Conservation (phyloP, 1,140 invertebrate genomes). For the Lordiphosa stackelbergi region DNA sequence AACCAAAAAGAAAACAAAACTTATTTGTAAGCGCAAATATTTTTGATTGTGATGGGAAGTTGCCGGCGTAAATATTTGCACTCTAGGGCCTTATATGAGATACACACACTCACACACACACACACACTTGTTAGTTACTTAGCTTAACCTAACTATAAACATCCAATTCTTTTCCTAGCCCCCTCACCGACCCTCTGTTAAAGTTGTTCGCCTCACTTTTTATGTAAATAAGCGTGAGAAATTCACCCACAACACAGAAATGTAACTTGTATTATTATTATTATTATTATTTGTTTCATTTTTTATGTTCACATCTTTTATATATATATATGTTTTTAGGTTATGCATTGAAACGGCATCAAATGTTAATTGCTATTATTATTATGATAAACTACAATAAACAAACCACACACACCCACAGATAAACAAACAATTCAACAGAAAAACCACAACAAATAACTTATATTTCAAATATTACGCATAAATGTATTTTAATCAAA, state of each 20-base stretch:
- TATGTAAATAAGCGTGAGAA: constrained; percentile 51
- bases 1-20: too few relatives aligned
- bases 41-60: constrained; percentile 62
- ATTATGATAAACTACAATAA: constrained; percentile 9
- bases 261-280: constrained; percentile 14
- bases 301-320: constrained; percentile 27
- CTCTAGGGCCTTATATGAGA: constrained; percentile 73
- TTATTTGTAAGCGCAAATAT: constrained; percentile 70
- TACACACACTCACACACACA: constrained; percentile 52
- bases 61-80: constrained; percentile 67
- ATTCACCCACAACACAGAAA: constrained; percentile 21
- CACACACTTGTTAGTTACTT: constrained; percentile 67
- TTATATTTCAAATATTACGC: constrained; percentile 75
- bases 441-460: constrained; percentile 48
- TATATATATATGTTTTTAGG: constrained; percentile 41
- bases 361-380: constrained; percentile 53
- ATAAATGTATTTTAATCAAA: constrained; percentile 77
- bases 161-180: constrained; percentile 10
- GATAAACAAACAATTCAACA: constrained; percentile 36
- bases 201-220: constrained; percentile 55
- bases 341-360: constrained; percentile 54
- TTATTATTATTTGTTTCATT: constrained; percentile 65
- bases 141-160: constrained; percentile 41
- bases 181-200: constrained; percentile 44
- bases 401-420: constrained; percentile 39